A percentile compares a stretch with the other conserved stretches of the same genome.
Conservation (phyloP, 2,113 vertebrate genomes). For the Terrapene triunguis region DNA sequence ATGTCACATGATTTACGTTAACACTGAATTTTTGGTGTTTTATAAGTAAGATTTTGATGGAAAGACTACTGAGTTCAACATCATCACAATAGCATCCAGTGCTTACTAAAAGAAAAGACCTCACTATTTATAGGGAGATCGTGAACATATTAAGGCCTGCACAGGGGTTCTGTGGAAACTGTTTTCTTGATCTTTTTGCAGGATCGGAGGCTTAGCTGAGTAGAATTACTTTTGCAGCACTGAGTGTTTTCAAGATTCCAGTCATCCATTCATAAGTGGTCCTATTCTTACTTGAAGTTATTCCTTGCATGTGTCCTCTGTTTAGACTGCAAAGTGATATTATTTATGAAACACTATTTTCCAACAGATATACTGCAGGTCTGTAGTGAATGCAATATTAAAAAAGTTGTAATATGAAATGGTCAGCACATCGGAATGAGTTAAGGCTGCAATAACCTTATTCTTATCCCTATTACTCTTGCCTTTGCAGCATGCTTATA, state of each 20-base stretch:
- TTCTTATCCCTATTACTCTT: too few relatives aligned
- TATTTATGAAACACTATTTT: neutral
- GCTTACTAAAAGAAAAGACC: neutral
- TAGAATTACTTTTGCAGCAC: neutral
- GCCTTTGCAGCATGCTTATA: too few relatives aligned
- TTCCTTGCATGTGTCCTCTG: neutral
- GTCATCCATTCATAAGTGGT: neutral
- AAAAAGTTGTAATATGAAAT: neutral
- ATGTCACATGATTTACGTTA: too few relatives aligned
- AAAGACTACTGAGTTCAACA: neutral
- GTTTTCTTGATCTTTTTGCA: neutral
- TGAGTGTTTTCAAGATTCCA: neutral
- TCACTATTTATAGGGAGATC: neutral
- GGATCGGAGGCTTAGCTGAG: neutral
- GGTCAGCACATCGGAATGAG: neutral
- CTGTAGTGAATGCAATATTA: neutral
- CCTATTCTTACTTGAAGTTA: neutral
- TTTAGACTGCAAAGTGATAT: neutral
- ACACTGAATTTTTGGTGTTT: neutral
- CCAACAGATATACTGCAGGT: neutral
- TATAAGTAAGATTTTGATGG: neutral
- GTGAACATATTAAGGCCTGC: neutral
- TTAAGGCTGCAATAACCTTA: too few relatives aligned
- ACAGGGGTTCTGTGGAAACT: neutral
- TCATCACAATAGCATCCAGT: neutral